phyloP scores from a whole-genome alignment of 2,797 vertebrate species.

The Jordanella pulchra region DNA sequence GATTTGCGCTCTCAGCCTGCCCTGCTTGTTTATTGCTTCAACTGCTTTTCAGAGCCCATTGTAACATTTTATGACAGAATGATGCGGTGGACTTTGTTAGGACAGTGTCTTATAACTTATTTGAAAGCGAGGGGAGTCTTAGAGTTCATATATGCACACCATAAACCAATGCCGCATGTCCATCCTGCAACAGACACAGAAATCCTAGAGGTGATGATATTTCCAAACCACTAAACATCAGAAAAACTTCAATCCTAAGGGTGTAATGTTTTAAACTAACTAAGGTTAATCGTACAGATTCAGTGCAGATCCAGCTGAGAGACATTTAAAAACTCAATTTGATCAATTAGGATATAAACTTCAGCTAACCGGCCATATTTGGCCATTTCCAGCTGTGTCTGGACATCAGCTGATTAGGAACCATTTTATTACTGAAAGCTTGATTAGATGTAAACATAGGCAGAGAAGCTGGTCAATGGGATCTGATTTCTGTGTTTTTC shows the following conservation, averaged over 20 bases:
- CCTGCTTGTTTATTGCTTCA: background rate
- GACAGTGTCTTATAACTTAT: background rate
- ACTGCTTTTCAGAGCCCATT: background rate
- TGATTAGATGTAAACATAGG: background rate
- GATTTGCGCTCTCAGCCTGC: background rate
- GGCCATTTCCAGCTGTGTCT: too few relatives aligned
- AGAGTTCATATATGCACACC: background rate
- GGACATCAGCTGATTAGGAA: background rate
- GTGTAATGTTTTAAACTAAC: too few relatives aligned
- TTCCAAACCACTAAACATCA: background rate
- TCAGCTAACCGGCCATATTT: too few relatives aligned
- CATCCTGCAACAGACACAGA: background rate
- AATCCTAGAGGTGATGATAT: background rate
- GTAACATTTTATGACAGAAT: background rate
- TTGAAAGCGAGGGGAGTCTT: background rate
- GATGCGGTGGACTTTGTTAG: background rate
- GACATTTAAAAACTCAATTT: background rate
- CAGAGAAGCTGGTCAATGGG: background rate
- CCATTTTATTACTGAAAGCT: background rate
- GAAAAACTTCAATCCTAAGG: background rate
- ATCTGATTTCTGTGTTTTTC: background rate
- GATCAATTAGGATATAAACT: background rate
- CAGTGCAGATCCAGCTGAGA: background rate
- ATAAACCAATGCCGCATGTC: background rate
- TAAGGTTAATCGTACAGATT: background rate